These are phyloP conservation scores for Pygoscelis antarcticus DNA, from an alignment of 2,113 vertebrate genomes.

Conservation along the genomic window DNA sequence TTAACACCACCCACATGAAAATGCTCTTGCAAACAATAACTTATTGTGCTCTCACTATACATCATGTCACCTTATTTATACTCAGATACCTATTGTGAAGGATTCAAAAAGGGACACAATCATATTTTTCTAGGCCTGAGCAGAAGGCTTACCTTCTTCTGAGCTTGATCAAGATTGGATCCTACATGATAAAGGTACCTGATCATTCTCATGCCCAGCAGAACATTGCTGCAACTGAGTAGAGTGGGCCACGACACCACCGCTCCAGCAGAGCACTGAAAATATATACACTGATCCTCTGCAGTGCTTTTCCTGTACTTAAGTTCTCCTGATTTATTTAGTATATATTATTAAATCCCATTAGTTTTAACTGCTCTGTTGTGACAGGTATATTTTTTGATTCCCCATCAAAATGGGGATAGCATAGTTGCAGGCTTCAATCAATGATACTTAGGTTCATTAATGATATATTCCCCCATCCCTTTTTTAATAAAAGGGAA, in stretches of 20 bases:
- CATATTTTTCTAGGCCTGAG: background rate
- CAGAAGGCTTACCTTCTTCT: background rate
- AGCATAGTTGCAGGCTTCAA: background rate
- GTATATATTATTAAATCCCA: background rate
- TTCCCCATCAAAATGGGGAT: background rate
- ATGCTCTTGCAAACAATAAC: background rate
- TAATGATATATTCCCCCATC: background rate
- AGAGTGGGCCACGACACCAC: background rate
- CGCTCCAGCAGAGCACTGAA: background rate
- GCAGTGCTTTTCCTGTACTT: background rate
- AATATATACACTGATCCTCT: background rate
- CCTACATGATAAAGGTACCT: background rate
- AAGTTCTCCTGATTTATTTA: background rate
- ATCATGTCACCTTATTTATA: background rate
- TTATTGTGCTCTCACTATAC: background rate
- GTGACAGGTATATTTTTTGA: background rate
- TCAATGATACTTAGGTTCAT: background rate
- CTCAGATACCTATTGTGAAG: background rate
- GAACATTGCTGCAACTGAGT: accelerated
- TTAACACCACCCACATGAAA: background rate
- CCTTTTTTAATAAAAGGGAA: background rate
- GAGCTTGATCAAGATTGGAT: background rate
- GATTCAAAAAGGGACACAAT: background rate
- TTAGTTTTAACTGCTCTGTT: background rate
- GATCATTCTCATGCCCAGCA: background rate